A percentile compares a stretch with the other conserved stretches of the same genome.
These are phyloP conservation scores for Axis porcinus DNA, from an alignment of 2,113 vertebrate species.

Conservation along the genomic window DNA sequence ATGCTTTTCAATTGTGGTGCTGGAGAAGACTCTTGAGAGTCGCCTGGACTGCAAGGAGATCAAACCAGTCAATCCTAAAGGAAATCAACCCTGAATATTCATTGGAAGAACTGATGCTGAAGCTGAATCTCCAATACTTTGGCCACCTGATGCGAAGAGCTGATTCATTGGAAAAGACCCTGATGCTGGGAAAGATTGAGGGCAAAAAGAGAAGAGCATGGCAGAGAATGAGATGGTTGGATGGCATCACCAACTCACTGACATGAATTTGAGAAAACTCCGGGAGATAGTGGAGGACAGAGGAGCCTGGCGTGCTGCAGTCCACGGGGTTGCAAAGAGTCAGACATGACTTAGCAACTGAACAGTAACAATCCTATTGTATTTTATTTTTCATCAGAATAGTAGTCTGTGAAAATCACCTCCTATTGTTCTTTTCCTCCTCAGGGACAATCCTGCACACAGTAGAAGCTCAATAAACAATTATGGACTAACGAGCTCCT, in stretches of 20 bases:
- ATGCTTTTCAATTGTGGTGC: background rate
- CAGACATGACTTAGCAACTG: background rate
- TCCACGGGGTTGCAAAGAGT: background rate
- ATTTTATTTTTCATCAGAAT: background rate
- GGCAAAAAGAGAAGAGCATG: background rate
- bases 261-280: background rate
- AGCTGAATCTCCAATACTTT: background rate
- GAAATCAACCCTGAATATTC: background rate
- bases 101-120: background rate
- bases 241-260: background rate
- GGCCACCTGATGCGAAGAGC: background rate
- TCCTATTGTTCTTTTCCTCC: background rate
- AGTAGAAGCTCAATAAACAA: background rate
- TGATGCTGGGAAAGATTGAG: background rate
- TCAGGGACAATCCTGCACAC: background rate
- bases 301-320: background rate
- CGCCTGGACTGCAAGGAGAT: background rate
- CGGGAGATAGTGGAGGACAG: background rate
- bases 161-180: background rate
- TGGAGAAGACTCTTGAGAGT: background rate
- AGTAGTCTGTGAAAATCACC: background rate
- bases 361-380: background rate
- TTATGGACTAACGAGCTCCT: background rate
- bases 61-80: background rate
- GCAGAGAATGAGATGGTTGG: background rate